phyloP scores from a whole-genome alignment of 2,113 vertebrate species.

The Nannobrachium achirus region DNA sequence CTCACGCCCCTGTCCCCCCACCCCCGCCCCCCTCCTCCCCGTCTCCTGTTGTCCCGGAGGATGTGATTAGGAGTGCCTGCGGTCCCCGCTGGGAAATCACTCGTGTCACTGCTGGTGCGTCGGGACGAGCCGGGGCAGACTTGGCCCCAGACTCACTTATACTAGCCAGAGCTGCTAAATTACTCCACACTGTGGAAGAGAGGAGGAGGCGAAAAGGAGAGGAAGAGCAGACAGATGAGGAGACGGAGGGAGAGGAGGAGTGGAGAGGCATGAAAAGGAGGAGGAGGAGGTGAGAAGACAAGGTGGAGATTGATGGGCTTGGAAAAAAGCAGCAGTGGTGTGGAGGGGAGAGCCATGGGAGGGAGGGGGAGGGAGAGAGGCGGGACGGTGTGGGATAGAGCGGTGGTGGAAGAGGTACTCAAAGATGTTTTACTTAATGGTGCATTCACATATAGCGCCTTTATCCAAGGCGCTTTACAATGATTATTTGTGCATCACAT shows the following conservation, averaged over 20 bases:
- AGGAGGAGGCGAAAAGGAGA: slow-evolving; percentile 19
- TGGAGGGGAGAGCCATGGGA: background rate
- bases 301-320: no score
- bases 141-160: slow-evolving; percentile 48
- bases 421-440: no score
- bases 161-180: slow-evolving; percentile 51
- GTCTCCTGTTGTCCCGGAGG: slow-evolving; percentile 59
- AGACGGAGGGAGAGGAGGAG: background rate
- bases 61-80: slow-evolving; percentile 66
- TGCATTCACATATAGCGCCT: no score
- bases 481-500: no score
- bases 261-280: background rate
- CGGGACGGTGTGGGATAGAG: background rate
- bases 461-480: no score
- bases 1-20: background rate
- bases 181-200: slow-evolving; percentile 40
- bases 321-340: background rate
- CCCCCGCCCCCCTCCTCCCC: slow-evolving; percentile 8
- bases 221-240: slow-evolving; percentile 44
- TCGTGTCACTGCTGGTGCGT: slow-evolving; percentile 41
- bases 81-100: slow-evolving; percentile 63
- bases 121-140: slow-evolving; percentile 65
- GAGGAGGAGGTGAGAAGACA: no score
- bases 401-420: background rate
- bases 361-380: background rate